Base-by-base conservation (phyloP, 2,797 vertebrate genomes). In the Ctenochaetus hawaiiensis region DNA sequence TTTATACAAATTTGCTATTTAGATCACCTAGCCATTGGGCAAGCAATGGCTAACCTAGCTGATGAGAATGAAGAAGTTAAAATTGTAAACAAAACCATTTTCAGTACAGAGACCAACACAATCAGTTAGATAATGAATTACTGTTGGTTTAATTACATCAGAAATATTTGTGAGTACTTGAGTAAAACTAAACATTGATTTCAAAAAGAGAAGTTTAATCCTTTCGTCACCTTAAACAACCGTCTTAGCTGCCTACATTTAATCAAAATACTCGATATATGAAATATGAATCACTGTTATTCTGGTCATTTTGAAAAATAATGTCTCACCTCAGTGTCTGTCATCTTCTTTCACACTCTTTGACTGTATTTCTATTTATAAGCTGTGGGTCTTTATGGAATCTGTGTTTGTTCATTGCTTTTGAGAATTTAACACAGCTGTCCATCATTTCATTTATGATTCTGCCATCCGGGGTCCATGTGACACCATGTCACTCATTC, bases 391-490 rank as follows among this genome's bases (percentile, higher is more conserved):
- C 67, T 76, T 45, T 30, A 23, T 6, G 47, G 49, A 77, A 67
- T 64, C n/a, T 69, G 41, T 41, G 26, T 34, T 70, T 57, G 44
- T 54, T 37, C 63, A 14, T 37, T 26, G 37, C 0, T 70, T 63
- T 47, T 45, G 26, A 26, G 44, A 70, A 39, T 22, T 62, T 51
- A 69, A 39, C 43, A 48, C 2, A 66, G 41, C 54, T 75, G 63
- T 76, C 78, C 18, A 56, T 71, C 11, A 73, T 72, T 54, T 39
- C 26, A 64, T 72, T 47, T 54, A 17, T 64, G 56, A 58, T 66
- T 54, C 53, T 61, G 72, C 48, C 51, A 16, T 13, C 17, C 4
- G 11, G 52, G n/a, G n/a, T 67, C 44, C 54, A 34, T 12, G 52
- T 51, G 76, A 63, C 64, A 71, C 43, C 41, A 66, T 5, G 16